Percentiles rank a stretch among this genome's conserved stretches.
These are phyloP conservation scores for Peromyscus melanophrys DNA, from an alignment of 2,797 vertebrate genomes.

Conservation along the genomic window DNA sequence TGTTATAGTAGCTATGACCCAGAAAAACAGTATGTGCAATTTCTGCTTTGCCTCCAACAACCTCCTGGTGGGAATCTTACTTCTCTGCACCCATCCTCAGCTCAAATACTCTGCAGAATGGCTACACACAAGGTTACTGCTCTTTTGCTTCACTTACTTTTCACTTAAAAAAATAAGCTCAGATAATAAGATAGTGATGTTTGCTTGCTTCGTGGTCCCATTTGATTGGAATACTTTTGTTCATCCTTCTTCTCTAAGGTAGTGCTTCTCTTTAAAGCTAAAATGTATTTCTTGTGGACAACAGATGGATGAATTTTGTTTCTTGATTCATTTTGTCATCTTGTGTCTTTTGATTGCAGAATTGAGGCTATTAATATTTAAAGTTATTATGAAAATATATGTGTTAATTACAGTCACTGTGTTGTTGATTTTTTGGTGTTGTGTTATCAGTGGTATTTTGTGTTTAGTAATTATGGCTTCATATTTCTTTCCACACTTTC, in stretches of 20 bases:
- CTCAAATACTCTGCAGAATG: background rate
- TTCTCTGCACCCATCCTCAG: background rate
- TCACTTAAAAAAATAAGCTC: background rate
- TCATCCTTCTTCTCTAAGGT: background rate
- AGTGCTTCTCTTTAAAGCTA: background rate
- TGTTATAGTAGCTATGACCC: background rate
- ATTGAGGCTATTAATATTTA: background rate
- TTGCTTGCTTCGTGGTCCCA: background rate
- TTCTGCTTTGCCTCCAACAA: too few relatives aligned
- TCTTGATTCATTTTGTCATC: background rate
- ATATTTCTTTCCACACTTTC: background rate
- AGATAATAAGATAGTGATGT: background rate
- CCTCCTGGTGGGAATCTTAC: background rate
- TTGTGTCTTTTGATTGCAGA: background rate
- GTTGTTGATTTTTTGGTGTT: background rate
- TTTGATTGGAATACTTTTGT: background rate
- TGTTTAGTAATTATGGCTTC: background rate
- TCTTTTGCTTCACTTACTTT: background rate
- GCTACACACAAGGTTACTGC: background rate
- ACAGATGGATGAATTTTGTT: background rate
- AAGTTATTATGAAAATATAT: background rate
- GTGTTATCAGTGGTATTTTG: background rate
- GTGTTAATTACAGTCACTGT: background rate
- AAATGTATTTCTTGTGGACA: background rate
- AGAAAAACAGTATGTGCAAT: background rate